A percentile compares a stretch with the other conserved stretches of the same genome.
phyloP scores from a whole-genome alignment of 2,113 vertebrate species.

The Mystacornis crossleyi region DNA sequence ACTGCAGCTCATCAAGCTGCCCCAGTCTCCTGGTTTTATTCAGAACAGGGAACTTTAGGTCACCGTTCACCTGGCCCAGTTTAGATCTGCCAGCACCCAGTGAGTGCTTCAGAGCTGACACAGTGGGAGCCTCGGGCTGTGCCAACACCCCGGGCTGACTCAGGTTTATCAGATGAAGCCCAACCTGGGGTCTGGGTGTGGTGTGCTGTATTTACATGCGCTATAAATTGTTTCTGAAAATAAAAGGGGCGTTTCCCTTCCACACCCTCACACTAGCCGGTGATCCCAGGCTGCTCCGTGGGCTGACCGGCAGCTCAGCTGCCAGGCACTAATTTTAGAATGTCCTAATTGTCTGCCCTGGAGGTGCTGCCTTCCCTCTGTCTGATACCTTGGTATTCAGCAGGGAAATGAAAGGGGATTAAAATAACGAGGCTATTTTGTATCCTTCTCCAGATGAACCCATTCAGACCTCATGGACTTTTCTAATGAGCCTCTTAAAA shows the following conservation, averaged over 20 bases:
- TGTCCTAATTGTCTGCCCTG: neutral
- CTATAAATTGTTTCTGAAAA: neutral
- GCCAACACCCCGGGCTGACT: neutral
- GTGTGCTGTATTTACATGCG: neutral
- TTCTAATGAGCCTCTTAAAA: neutral
- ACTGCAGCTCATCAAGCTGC: neutral
- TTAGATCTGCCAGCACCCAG: neutral
- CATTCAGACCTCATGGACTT: neutral
- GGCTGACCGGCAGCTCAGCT: neutral
- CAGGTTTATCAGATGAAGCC: neutral
- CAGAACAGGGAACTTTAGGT: neutral
- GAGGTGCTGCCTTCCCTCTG: neutral
- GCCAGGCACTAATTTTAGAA: neutral
- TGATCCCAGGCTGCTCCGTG: neutral
- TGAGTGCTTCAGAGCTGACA: neutral
- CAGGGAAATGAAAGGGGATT: neutral
- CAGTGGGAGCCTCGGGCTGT: rapidly evolving
- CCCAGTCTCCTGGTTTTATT: neutral
- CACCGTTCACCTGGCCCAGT: neutral
- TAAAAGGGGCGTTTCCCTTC: neutral
- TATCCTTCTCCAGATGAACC: neutral
- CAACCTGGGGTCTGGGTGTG: neutral
- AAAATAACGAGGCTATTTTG: neutral
- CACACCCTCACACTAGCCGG: rapidly evolving
- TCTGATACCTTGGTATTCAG: neutral